Evolutionary conservation across 1,140 invertebrate genomes (phyloP).

Genomic region (Sitodiplosis mosellana): DNA sequence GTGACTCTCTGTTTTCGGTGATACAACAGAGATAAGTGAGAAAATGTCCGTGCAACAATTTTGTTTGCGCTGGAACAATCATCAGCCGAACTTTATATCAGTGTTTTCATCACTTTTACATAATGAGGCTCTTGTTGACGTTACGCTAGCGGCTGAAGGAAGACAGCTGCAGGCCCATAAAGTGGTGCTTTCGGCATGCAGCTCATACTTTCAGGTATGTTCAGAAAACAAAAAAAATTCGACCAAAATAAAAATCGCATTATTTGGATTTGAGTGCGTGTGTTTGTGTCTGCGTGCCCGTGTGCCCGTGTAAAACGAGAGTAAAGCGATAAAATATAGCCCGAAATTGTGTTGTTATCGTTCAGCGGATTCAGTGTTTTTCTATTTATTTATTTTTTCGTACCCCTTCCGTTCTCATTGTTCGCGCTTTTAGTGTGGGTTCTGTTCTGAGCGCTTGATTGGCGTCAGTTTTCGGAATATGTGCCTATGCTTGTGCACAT

Average conservation of each 20-base stretch:
- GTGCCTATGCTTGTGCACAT: no score
- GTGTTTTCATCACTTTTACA: conserved; percentile 62
- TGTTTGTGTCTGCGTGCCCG: not conserved
- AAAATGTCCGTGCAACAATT: conserved; percentile 64
- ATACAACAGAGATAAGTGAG: not conserved
- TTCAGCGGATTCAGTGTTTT: no score
- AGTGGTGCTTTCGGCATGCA: conserved; percentile 70
- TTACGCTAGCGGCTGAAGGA: conserved; percentile 72
- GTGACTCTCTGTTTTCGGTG: not conserved
- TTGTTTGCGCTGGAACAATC: conserved; percentile 75
- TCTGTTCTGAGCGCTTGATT: no score
- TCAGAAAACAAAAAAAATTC: not conserved
- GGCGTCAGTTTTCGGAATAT: no score
- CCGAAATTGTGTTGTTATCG: no score
- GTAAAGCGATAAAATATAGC: no score
- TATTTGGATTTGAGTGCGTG: not conserved
- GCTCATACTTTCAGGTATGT: conserved; percentile 66
- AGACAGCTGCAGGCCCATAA: conserved; percentile 69
- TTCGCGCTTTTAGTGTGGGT: no score
- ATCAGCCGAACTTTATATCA: conserved; percentile 73
- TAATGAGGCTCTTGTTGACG: conserved; percentile 67
- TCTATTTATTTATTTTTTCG: no score
- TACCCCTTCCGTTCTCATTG: no score
- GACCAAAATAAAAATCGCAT: not conserved
- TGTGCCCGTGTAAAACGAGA: not conserved